Base-by-base conservation (phyloP, 2,797 vertebrate genomes). In the Cryptoprocta ferox region DNA sequence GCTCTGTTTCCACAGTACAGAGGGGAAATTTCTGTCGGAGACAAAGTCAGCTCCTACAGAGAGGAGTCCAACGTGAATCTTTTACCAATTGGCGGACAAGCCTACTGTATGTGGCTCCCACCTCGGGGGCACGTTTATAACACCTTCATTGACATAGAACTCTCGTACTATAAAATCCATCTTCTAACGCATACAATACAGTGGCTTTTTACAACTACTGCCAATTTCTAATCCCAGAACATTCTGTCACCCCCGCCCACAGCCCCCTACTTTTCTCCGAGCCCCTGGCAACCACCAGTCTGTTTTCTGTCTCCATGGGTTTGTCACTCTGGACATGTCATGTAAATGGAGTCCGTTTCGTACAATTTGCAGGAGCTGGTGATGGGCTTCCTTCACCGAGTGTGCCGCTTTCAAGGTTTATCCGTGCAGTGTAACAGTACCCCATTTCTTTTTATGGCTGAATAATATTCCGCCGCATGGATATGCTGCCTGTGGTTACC, bases 401-500 rank as follows among this genome's bases (percentile, higher is more conserved):
- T 2, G 3, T 19, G 14, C 28, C 21, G 11, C 19, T 78, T 89
- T 30, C 59, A 66, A 28, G 42, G 24, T 30, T 78, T 73, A 32
- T 21, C 30, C 11, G 0, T n/a, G 61, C 2, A 15, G 81, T 8
- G 19, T 12, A 21, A 19, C 80, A 32, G 28, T 2, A 16, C 24
- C 6, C 35, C 48, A 3, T 6, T 39, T 16, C 73, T 65, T 30
- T 79, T 39, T 65, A 42, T 4, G 2, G 75, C 45, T 63, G 59
- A 50, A 21, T 48, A 80, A 6, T 3, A 3, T 32, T 28, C 26
- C 19, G 3, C 28, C 4, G n/a, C 1, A 9, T 15, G 92, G 19
- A 11, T 10, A 12, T 10, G 28, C n/a, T 5, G 4, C 0, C 2
- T 26, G 42, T n/a, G 53, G 18, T 28, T 18, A 10, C 15, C 21